A percentile compares a stretch with the other conserved stretches of the same genome.
Conservation (phyloP, 2,113 vertebrate genomes). For the Burhinus oedicnemus region DNA sequence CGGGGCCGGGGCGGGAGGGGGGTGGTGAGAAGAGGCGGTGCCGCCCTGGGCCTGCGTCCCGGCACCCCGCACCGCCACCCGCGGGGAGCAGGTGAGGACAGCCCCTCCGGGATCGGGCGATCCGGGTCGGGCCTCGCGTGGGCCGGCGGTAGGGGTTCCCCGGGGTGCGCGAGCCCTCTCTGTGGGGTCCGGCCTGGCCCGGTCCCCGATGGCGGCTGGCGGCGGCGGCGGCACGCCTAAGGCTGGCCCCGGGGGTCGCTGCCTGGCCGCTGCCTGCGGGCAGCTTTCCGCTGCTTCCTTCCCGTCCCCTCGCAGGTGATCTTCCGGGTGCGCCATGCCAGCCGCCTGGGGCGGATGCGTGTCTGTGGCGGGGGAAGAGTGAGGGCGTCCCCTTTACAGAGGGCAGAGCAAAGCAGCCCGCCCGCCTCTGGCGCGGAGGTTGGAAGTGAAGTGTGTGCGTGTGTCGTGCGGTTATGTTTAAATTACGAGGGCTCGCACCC, state of each 20-base stretch:
- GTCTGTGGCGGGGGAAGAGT: not conserved
- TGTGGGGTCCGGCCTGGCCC: too few species aligned
- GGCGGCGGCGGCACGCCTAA: rapidly evolving
- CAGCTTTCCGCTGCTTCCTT: not conserved
- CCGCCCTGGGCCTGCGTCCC: not conserved
- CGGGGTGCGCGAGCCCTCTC: rapidly evolving
- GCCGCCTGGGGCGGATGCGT: too few species aligned
- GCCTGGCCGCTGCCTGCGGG: too few species aligned
- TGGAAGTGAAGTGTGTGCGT: not conserved
- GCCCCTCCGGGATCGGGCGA: rapidly evolving
- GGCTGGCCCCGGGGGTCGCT: too few species aligned
- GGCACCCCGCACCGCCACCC: not conserved
- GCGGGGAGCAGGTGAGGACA: not conserved
- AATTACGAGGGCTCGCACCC: rapidly evolving
- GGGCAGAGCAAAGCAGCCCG: rapidly evolving
- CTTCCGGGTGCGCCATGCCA: not conserved
- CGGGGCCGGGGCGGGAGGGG: not conserved
- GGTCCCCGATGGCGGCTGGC: not conserved
- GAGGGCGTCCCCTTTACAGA: rapidly evolving
- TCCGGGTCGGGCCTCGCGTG: too few species aligned
- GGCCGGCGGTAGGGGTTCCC: rapidly evolving
- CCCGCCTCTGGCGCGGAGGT: not conserved
- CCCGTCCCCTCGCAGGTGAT: not conserved
- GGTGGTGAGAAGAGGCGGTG: not conserved
- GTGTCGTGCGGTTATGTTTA: rapidly evolving